These are phyloP conservation scores for Semnornis frantzii DNA, from an alignment of 2,113 vertebrate species.

Conservation along the genomic window DNA sequence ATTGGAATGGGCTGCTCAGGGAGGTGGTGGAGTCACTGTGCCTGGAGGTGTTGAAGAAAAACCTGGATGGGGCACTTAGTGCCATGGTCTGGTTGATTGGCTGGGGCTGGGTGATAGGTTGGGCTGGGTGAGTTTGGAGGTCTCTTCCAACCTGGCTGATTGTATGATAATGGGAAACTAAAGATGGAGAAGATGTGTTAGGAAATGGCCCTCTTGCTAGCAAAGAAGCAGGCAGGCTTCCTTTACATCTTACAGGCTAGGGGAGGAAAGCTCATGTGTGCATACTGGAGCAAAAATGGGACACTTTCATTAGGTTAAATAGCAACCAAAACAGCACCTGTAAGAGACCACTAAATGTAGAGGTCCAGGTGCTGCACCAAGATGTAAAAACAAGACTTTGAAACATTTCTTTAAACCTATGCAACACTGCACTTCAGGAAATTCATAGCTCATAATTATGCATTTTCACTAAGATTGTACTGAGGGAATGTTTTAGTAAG, in stretches of 20 bases:
- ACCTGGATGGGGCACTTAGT: no score
- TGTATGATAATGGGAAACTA: no score
- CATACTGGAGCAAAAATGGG: background rate
- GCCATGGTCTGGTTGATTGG: no score
- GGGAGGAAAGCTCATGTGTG: background rate
- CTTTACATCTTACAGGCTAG: background rate
- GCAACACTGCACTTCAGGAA: background rate
- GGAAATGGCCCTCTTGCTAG: background rate
- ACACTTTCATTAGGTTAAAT: background rate
- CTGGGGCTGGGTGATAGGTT: no score
- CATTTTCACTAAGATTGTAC: background rate
- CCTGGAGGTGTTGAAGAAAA: no score
- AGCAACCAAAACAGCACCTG: background rate
- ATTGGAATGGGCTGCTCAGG: no score
- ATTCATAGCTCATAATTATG: background rate
- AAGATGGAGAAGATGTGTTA: background rate
- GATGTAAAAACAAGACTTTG: background rate
- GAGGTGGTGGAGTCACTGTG: no score
- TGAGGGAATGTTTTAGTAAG: background rate
- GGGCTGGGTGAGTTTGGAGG: no score
- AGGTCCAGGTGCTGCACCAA: background rate
- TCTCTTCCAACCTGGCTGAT: no score
- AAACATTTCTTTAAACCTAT: background rate
- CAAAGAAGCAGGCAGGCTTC: background rate
- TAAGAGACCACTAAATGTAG: background rate